Evolutionary conservation across 2,113 vertebrate genomes (phyloP).

Genomic region (Ancistrus triradiatus): DNA sequence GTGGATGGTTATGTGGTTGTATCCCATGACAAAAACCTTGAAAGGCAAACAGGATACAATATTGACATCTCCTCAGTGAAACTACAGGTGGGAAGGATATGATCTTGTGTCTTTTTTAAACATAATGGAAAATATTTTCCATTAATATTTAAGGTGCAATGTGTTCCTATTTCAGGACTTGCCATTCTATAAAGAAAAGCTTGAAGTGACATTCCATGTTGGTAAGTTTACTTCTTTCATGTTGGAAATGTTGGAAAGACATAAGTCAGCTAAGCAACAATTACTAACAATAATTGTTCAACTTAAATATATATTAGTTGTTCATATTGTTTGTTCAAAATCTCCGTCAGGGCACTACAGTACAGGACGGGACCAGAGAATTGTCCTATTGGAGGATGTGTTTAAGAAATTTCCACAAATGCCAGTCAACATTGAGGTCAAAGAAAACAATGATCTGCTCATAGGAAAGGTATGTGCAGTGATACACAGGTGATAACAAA

Average conservation of each 20-base stretch:
- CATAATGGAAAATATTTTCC: background rate
- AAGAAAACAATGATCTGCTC: constrained; percentile 68
- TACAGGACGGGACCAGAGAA: constrained; percentile 69
- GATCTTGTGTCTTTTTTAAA: background rate
- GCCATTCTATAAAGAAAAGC: constrained; percentile 71
- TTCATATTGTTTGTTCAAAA: too few relatives aligned
- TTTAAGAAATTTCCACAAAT: constrained; percentile 71
- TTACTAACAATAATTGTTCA: background rate
- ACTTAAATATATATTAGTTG: too few relatives aligned
- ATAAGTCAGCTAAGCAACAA: background rate
- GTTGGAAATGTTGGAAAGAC: background rate
- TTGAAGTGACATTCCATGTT: constrained; percentile 74
- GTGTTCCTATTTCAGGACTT: constrained; percentile 66
- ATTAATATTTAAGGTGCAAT: background rate
- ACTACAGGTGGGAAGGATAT: constrained; percentile 63
- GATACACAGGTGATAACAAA: background rate
- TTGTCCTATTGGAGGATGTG: constrained; percentile 74
- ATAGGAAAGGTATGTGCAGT: constrained; percentile 67
- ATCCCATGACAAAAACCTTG: constrained; percentile 80
- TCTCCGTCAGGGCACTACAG: constrained; percentile 66
- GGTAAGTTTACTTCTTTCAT: constrained; percentile 45
- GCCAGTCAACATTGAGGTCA: constrained; percentile 78
- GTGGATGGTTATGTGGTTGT: constrained; percentile 76
- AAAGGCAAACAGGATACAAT: constrained; percentile 73
- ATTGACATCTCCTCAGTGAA: constrained; percentile 58